Base-by-base conservation (phyloP, 2,113 vertebrate genomes). In the Amazona vittata region DNA sequence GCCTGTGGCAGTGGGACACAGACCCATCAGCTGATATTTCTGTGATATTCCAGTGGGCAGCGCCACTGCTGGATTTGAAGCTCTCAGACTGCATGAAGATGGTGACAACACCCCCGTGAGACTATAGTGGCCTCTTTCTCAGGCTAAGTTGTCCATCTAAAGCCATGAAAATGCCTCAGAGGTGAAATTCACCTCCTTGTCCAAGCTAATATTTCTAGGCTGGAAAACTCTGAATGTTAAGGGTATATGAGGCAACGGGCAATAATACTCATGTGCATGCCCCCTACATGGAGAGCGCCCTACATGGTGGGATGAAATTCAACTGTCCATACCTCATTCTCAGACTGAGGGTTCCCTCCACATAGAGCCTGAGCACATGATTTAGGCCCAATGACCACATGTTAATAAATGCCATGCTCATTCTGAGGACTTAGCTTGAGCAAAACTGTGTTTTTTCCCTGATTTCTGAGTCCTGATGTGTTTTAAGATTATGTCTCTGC, bases 311-410 rank as follows among this genome's bases (percentile, higher is more conserved):
- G 31, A 53, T 62, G 60, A 80, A 93, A 63, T 8, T 4, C 31
- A 82, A 0, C 26, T 21, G 7, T 60, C 19, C 31, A 73, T 49
- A 55, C 6, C 28, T 78, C 35, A 15, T 21, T 28, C 33, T 59
- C 28, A 84, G 35, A 19, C 33, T 16, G 11, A 25, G 43, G 12
- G 7, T 73, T 52, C 20, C 22, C 53, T 57, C 33, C 43, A 39
- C 4, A 2, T 1, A 74, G 11, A 2, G 2, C 49, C 25, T 59
- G 41, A 64, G n/a, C 35, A 59, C 1, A 0, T 16, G 26, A 25
- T 39, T 37, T 52, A 13, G 14, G 20, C 19, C 39, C 29, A 53
- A 2, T 25, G 37, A 33, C 26, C 13, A 18, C 28, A 10, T 0
- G 1, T 33, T 59, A 15, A 59, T 59, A 47, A 75, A 35, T 43